Base-by-base conservation (phyloP, 2,797 vertebrate species). In the Aulostomus chinensis region DNA sequence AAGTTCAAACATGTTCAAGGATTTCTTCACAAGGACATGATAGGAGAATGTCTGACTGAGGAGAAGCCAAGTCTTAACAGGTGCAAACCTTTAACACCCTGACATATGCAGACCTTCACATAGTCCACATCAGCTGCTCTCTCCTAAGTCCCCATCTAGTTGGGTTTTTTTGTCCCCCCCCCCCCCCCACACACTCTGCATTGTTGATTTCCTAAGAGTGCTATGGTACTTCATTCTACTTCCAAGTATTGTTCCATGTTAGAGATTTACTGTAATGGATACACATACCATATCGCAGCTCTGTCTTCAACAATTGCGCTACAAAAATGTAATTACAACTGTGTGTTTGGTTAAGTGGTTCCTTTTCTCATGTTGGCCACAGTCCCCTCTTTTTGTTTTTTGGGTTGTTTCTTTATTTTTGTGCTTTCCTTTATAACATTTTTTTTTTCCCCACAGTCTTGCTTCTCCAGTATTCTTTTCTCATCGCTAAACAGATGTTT, bases 171-270 rank as follows among this genome's bases (percentile, higher is more conserved):
- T n/a, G n/a, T n/a, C n/a, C n/a, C n/a, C n/a, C n/a, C n/a, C n/a
- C n/a, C n/a, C n/a, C n/a, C n/a, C n/a, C n/a, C n/a, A n/a, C n/a
- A n/a, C n/a, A n/a, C 51, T 66, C 21, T 45, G 13, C 43, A 34
- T 73, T 84, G 76, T 72, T 78, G 59, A 69, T 71, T 70, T 79
- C 55, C 58, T 33, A 45, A 56, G 66, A 78, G 56, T 35, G 51
- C 64, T 53, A 26, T 63, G 21, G 14, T 54, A 12, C 64, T 73
- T 40, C 33, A 58, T 68, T 80, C 48, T 68, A 71, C 78, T 86
- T 86, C 80, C 83, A 86, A 86, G 76, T 79, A 84, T 87, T 87
- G 81, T 86, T 86, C 80, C 35, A 48, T 22, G 47, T 22, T 24
- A 34, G 25, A 22, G 50, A 46, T 49, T 58, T 33, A 12, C 40